Evolutionary conservation across 1,140 invertebrate species (phyloP).

Genomic region (Danaus plexippus): DNA sequence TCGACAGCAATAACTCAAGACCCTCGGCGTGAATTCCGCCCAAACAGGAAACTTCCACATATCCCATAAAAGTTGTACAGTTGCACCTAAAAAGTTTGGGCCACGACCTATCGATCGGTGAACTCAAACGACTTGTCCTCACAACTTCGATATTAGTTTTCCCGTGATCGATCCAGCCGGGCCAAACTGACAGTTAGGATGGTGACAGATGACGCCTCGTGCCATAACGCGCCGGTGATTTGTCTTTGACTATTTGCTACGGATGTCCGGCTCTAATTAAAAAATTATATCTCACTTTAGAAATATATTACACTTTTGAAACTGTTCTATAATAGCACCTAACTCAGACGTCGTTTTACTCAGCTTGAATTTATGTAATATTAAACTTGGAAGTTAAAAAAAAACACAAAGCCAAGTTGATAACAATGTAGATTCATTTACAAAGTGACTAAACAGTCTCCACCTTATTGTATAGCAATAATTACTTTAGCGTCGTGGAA

Average conservation of each 20-base stretch:
- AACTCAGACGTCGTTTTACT: too few relatives aligned
- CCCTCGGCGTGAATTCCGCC: conserved; percentile 15
- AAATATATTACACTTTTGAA: too few relatives aligned
- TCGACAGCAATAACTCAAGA: conserved; percentile 21
- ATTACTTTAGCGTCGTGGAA: conserved; percentile 21
- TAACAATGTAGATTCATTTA: conserved; percentile 14
- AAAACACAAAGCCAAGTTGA: too few relatives aligned
- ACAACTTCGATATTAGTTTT: conserved; percentile 65
- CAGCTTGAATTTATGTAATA: too few relatives aligned
- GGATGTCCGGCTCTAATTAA: too few relatives aligned
- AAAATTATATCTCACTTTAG: too few relatives aligned
- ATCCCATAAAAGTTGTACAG: conserved; percentile 50
- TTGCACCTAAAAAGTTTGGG: conserved; percentile 37
- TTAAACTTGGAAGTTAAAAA: too few relatives aligned
- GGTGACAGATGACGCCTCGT: conserved; percentile 60
- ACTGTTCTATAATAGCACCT: too few relatives aligned
- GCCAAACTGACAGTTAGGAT: conserved; percentile 62
- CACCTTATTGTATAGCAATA: conserved; percentile 22
- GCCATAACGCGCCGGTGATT: conserved; percentile 57
- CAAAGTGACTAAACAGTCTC: conserved; percentile 20
- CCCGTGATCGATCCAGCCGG: conserved; percentile 59
- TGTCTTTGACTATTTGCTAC: conserved; percentile 31
- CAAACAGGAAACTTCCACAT: conserved; percentile 43
- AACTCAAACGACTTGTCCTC: conserved; percentile 37
- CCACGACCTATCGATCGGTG: conserved; percentile 38